Base-by-base conservation (phyloP, 2,888 invertebrate genomes). In the Stenichneumon culpator region DNA sequence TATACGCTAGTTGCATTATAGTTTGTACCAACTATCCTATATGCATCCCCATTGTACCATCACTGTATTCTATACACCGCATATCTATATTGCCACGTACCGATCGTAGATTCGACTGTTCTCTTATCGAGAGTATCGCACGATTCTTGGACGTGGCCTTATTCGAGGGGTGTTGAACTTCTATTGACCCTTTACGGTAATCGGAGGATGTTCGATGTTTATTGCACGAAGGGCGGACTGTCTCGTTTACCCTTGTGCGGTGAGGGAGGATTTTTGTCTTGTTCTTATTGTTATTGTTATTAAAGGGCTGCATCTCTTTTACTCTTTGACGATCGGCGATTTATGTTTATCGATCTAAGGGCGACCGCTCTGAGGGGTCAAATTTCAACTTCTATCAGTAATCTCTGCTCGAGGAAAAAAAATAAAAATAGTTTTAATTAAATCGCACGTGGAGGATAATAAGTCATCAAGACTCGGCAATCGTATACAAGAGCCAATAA, bases 1-100 rank as follows among this genome's bases (percentile, higher is more conserved):
- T 50, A 72, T 54, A 72, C 32, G 63, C 28, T 32, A 32, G 63
- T 63, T 63, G 63, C 63, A 63, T 28, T 63, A 63, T 32, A 63
- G 28, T 63, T 63, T 32, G 63, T 32, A 32, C 63, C 63, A 32
- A 63, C 32, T 28, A 63, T 63, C 63, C 63, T 63, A 63, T 63
- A 63, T 32, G 63, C 28, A 28, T 57, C 57, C 22, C 57, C 57
- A 57, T 57, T 57, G 25, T 57, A 57, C 57, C 57, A 57, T 57
- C 25, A 57, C 57, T 22, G 9, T 22, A 57, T 57, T 57, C 44
- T 16, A 3, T 1, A 25, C 14, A 14, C 57, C 25, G 25, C 25
- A 57, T 57, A 22, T 25, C 3, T 22, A 4, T 25, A 57, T 47
- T 16, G 44, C 44, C 57, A 54, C 22, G 22, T 11, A 57, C 22